These are phyloP conservation scores for Sturnus vulgaris DNA, from an alignment of 2,113 vertebrate genomes.

Conservation along the genomic window DNA sequence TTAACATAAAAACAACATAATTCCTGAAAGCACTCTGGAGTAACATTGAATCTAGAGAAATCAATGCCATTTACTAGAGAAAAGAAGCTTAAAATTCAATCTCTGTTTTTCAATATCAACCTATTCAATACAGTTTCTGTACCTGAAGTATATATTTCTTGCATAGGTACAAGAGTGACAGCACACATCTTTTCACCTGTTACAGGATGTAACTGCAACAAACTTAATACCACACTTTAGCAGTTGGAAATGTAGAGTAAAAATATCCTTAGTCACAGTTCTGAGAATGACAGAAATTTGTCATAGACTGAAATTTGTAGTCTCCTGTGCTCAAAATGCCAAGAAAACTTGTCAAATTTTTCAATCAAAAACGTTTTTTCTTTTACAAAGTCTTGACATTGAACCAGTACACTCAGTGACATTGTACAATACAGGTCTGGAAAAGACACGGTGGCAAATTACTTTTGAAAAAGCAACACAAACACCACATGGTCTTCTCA, in stretches of 20 bases:
- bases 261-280: background rate
- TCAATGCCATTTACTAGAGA: background rate
- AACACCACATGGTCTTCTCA: background rate
- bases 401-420: background rate
- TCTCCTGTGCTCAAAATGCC: background rate
- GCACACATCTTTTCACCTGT: background rate
- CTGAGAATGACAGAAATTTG: background rate
- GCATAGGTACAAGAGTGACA: background rate
- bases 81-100: background rate
- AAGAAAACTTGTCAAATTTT: background rate
- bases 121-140: background rate
- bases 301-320: background rate
- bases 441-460: background rate
- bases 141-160: background rate
- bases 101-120: background rate
- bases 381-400: background rate
- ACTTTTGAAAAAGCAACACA: background rate
- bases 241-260: background rate
- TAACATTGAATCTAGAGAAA: background rate
- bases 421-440: background rate
- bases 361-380: background rate
- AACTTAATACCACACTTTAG: background rate
- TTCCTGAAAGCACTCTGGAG: background rate
- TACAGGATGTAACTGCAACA: background rate
- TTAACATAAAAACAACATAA: background rate